A percentile compares a stretch with the other conserved stretches of the same genome.
These are phyloP conservation scores for Nibea albiflora DNA, from an alignment of 2,113 vertebrate species.

Conservation along the genomic window DNA sequence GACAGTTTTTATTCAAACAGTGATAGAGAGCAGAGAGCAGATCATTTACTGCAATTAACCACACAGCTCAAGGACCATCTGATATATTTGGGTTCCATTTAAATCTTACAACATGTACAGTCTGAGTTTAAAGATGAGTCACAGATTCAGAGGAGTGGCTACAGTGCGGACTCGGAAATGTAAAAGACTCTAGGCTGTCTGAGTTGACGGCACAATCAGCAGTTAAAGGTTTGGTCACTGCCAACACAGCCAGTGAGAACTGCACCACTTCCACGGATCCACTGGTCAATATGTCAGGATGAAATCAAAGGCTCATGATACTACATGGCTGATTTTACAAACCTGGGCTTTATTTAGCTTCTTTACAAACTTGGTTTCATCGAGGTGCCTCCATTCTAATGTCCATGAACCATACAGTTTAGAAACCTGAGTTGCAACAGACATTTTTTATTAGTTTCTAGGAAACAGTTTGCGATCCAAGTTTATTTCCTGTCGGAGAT, in stretches of 20 bases:
- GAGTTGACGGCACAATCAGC: slow-evolving; percentile 3
- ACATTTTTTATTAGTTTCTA: background rate
- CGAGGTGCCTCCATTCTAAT: background rate
- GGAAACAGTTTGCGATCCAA: background rate
- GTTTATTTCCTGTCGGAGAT: background rate
- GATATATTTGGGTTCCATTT: slow-evolving; percentile 36
- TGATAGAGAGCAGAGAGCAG: slow-evolving; percentile 12
- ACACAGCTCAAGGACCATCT: slow-evolving; percentile 36
- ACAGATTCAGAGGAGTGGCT: background rate
- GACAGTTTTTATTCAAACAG: slow-evolving; percentile 43
- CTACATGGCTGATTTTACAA: background rate
- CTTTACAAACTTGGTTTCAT: background rate
- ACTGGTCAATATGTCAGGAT: background rate
- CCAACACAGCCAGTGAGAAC: background rate
- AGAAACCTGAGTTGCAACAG: background rate
- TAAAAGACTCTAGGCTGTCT: background rate
- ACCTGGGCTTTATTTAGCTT: background rate
- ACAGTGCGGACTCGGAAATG: background rate
- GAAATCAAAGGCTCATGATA: background rate
- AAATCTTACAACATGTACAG: background rate
- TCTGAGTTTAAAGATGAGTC: background rate
- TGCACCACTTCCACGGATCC: background rate
- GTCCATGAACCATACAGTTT: background rate
- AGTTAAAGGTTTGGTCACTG: background rate
- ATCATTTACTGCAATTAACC: slow-evolving; percentile 41